Evolutionary conservation across 2,113 vertebrate genomes (phyloP).

Genomic region (Chrysemys picta): DNA sequence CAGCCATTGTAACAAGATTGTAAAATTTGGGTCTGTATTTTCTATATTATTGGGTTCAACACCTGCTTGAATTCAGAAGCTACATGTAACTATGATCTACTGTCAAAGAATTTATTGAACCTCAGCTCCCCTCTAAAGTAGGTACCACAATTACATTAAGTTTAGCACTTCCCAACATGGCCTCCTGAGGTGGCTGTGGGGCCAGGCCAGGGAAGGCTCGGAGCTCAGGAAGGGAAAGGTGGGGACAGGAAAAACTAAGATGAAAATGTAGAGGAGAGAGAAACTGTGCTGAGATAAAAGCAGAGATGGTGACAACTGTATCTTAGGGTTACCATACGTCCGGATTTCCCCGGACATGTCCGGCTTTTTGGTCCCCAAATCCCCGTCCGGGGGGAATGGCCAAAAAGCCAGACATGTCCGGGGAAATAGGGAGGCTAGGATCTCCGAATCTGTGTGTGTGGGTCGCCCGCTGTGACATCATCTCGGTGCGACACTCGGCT

Average conservation of each 20-base stretch:
- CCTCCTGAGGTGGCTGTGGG: background rate
- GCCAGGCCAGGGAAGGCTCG: background rate
- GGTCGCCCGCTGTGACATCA: too few relatives aligned
- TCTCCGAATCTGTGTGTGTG: too few relatives aligned
- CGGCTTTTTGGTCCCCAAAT: too few relatives aligned
- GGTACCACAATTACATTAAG: background rate
- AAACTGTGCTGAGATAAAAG: background rate
- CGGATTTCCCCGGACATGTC: too few relatives aligned
- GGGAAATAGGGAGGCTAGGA: too few relatives aligned
- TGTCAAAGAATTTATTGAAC: background rate
- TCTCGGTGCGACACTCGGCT: too few relatives aligned
- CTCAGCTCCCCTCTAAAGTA: background rate
- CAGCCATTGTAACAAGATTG: background rate
- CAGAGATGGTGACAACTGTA: background rate
- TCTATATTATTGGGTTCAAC: background rate
- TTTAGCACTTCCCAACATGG: background rate
- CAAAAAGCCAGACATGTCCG: too few relatives aligned
- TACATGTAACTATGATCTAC: background rate
- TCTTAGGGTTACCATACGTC: too few relatives aligned
- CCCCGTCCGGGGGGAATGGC: too few relatives aligned
- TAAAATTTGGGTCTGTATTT: background rate
- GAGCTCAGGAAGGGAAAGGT: background rate
- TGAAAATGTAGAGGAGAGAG: background rate
- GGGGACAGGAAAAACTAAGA: background rate
- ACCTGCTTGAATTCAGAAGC: background rate